These are phyloP conservation scores for Peucedramus taeniatus DNA, from an alignment of 2,113 vertebrate genomes.

Conservation along the genomic window DNA sequence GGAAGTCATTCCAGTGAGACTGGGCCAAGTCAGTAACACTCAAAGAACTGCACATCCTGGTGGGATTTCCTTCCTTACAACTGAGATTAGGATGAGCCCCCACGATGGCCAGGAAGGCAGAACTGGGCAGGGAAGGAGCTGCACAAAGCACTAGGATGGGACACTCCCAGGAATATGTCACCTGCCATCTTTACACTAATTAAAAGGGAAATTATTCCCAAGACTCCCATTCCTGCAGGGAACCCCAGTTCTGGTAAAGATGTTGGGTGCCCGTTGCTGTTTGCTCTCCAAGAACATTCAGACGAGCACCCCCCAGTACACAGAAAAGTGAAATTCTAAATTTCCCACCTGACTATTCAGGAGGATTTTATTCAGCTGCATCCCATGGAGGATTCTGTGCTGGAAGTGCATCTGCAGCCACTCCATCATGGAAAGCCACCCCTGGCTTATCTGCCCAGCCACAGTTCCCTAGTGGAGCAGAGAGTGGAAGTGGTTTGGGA, in stretches of 20 bases:
- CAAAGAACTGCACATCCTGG: not conserved
- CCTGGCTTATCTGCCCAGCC: not conserved
- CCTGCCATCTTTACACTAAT: not conserved
- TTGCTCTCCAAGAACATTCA: not conserved
- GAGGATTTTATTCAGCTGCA: not conserved
- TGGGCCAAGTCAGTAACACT: not conserved
- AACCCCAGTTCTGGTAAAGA: not conserved
- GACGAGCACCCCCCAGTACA: not conserved
- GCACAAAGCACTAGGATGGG: not conserved
- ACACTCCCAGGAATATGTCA: not conserved
- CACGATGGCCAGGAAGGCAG: fast-evolving
- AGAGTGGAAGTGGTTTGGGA: not conserved
- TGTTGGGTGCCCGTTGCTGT: not conserved
- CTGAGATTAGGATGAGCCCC: not conserved
- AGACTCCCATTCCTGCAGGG: not conserved
- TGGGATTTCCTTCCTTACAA: not conserved
- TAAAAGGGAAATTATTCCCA: not conserved
- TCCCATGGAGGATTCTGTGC: not conserved
- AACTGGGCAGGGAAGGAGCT: not conserved
- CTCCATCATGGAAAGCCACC: not conserved
- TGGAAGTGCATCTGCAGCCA: not conserved
- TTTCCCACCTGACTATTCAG: not conserved
- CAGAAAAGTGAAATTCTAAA: not conserved
- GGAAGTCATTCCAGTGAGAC: not conserved
- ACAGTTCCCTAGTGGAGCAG: not conserved